phyloP scores from a whole-genome alignment of 2,113 vertebrate species.

The Elachura formosa region DNA sequence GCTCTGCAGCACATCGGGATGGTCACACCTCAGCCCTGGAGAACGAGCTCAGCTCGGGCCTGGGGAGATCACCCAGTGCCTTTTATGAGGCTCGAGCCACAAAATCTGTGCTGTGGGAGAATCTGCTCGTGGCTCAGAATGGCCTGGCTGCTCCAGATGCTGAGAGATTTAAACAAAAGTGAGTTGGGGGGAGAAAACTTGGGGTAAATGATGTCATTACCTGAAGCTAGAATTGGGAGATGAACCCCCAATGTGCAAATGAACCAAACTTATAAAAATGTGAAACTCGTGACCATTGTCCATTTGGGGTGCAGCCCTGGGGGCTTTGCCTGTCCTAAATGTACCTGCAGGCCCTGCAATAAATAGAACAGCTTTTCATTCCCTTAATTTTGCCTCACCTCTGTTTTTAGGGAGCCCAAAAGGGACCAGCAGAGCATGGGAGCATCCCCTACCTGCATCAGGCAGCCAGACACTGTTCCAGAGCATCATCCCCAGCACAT shows the following conservation, averaged over 20 bases:
- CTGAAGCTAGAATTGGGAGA: neutral
- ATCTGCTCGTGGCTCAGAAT: neutral
- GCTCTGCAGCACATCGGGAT: neutral
- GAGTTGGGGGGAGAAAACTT: neutral
- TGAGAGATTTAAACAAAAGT: neutral
- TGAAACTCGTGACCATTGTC: neutral
- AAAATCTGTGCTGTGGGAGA: rapidly evolving
- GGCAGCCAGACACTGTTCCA: constrained; percentile 66
- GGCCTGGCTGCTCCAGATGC: neutral
- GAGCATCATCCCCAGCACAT: constrained; percentile 45
- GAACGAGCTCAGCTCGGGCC: neutral
- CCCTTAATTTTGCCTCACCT: neutral
- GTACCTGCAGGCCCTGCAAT: neutral
- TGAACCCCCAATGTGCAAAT: neutral
- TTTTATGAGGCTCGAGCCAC: neutral
- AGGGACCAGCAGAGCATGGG: neutral
- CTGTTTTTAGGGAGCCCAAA: neutral
- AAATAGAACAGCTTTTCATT: neutral
- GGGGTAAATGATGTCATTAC: neutral
- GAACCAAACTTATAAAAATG: neutral
- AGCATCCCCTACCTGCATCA: constrained; percentile 52
- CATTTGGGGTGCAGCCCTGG: too few species aligned
- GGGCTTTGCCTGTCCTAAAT: neutral
- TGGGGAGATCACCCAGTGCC: neutral
- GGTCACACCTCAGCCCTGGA: neutral